Conservation (phyloP, 2,888 invertebrate genomes). For the Lamellibrachia columna region DNA sequence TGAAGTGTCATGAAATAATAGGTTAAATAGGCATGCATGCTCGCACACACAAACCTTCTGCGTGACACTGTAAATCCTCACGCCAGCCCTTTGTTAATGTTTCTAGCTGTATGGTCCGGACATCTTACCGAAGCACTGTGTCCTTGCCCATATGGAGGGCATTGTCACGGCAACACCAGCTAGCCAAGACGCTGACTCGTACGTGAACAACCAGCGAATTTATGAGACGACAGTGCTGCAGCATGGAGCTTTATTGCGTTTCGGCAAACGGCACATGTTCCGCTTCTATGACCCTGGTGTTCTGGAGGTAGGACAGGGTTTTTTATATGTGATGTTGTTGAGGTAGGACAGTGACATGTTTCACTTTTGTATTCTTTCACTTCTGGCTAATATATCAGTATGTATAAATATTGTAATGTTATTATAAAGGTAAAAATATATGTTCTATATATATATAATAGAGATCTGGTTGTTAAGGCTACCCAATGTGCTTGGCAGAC, state of each 20-base stretch:
- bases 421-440: not conserved
- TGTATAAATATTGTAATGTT: not conserved
- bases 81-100: not conserved
- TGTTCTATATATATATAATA: not conserved
- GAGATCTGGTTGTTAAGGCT: not conserved
- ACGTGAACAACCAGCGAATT: conserved; percentile 91
- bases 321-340: not conserved
- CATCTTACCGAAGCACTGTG: conserved; percentile 93
- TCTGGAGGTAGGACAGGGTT: conserved; percentile 50
- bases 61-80: not conserved
- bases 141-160: conserved; percentile 88
- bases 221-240: conserved; percentile 91
- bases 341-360: not conserved
- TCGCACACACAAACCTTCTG: no score
- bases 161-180: conserved; percentile 93
- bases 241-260: conserved; percentile 67
- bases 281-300: conserved; percentile 67
- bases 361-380: not conserved
- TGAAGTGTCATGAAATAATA: no score
- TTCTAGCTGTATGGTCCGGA: conserved; percentile 82
- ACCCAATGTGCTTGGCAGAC: not conserved
- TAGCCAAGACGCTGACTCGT: conserved; percentile 91
- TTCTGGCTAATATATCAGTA: not conserved
- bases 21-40: no score
- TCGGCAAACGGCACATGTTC: conserved; percentile 69